These are phyloP conservation scores for Idris sp. DNA, from an alignment of 1,140 invertebrate species.

Conservation along the genomic window DNA sequence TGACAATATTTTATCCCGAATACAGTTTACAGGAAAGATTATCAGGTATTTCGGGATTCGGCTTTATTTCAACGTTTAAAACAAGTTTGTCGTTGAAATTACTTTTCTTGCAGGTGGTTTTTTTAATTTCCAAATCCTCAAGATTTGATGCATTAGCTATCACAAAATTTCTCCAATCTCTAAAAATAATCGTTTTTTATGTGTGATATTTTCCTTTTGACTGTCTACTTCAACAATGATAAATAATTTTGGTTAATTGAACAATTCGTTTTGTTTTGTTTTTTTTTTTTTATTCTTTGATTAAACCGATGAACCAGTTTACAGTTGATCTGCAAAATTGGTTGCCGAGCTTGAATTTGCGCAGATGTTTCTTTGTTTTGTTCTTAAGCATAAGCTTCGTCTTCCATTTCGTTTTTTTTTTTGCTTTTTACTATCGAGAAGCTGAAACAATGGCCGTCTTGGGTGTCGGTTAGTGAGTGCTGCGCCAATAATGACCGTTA, in stretches of 20 bases:
- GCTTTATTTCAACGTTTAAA: slow-evolving; percentile 54
- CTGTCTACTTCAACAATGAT: no score
- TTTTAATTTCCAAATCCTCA: slow-evolving; percentile 22
- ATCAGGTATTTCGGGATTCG: slow-evolving; percentile 52
- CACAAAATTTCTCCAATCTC: no score
- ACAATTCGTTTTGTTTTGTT: no score
- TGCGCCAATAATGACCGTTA: slow-evolving; percentile 66
- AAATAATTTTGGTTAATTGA: no score
- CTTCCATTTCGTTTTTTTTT: no score
- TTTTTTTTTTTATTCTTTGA: no score
- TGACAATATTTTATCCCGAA: slow-evolving; percentile 64
- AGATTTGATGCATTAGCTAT: slow-evolving; percentile 16
- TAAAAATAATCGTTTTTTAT: no score
- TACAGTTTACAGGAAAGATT: slow-evolving; percentile 63
- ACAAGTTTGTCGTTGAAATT: slow-evolving; percentile 54
- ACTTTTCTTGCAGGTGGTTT: slow-evolving; percentile 5
- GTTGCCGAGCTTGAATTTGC: slow-evolving; percentile 28
- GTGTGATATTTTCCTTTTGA: no score
- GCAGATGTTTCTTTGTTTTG: slow-evolving; percentile 30
- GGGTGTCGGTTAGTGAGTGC: slow-evolving; percentile 11
- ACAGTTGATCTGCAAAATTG: slow-evolving; percentile 28
- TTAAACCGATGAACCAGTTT: background rate
- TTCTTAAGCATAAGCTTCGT: slow-evolving; percentile 5
- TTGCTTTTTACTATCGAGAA: slow-evolving; percentile 23
- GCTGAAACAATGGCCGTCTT: slow-evolving; percentile 40